phyloP scores from a whole-genome alignment of 2,113 vertebrate genomes.

The Mustela nigripes region DNA sequence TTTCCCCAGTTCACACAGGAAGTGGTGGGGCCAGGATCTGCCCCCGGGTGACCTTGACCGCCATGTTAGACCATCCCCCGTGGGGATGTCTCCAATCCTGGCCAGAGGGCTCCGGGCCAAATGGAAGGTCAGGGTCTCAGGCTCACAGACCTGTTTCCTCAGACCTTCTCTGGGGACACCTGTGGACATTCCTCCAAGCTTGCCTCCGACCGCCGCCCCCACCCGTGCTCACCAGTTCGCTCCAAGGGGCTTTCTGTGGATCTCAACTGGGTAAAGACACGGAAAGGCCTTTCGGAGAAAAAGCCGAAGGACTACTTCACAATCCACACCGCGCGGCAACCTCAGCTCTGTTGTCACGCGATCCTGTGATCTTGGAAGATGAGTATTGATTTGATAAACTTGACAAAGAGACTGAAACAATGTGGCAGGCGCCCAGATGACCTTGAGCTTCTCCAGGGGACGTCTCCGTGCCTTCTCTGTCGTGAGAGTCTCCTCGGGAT shows the following conservation, averaged over 20 bases:
- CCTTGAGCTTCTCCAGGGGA: neutral
- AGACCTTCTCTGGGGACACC: neutral
- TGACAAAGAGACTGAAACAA: neutral
- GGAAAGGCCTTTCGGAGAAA: neutral
- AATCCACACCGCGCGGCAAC: neutral
- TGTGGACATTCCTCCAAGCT: neutral
- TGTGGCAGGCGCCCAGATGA: too few species aligned
- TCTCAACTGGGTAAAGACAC: neutral
- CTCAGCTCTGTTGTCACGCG: neutral
- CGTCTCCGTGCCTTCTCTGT: accelerated
- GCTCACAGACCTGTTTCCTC: neutral
- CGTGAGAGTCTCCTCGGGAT: neutral
- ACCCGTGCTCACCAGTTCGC: neutral
- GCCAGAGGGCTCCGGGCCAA: neutral
- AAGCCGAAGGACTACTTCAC: neutral
- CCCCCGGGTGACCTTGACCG: neutral
- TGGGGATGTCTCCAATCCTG: neutral
- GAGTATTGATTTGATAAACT: neutral
- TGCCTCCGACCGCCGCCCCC: accelerated
- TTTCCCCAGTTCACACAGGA: neutral
- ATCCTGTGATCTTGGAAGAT: neutral
- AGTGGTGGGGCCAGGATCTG: neutral
- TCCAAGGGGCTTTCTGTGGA: neutral
- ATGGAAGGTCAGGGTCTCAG: neutral
- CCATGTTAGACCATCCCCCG: accelerated